Conservation (phyloP, 2,888 invertebrate species). For the Hyles lineata region DNA sequence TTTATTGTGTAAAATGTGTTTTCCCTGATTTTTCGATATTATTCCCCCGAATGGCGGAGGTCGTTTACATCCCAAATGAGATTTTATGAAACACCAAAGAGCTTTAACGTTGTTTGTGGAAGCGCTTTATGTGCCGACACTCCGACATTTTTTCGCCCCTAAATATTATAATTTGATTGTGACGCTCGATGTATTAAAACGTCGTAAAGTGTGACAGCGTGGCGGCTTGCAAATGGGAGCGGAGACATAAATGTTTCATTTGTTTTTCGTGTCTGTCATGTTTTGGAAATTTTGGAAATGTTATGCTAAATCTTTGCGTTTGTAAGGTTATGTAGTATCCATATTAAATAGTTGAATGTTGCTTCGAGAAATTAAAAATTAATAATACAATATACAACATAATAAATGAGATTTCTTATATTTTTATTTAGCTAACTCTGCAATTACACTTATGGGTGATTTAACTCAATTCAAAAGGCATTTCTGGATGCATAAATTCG, state of each 20-base stretch:
- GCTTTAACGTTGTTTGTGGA: slow-evolving; percentile 40
- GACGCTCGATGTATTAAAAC: slow-evolving; percentile 23
- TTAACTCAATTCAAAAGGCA: no score
- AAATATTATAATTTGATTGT: slow-evolving; percentile 25
- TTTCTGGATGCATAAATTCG: no score
- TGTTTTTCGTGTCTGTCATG: background rate
- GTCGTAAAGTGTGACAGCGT: slow-evolving; percentile 10
- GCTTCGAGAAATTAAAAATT: no score
- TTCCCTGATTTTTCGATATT: slow-evolving; percentile 18
- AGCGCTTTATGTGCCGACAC: slow-evolving; percentile 32
- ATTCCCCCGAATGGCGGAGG: slow-evolving; percentile 25
- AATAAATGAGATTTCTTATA: no score
- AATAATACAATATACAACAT: no score
- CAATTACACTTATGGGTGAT: no score
- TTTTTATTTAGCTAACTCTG: no score
- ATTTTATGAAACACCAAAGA: slow-evolving; percentile 38
- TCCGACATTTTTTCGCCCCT: slow-evolving; percentile 12
- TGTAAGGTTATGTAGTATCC: no score
- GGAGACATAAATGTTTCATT: slow-evolving; percentile 15
- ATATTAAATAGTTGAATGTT: no score
- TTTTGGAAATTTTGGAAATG: background rate
- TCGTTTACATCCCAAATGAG: slow-evolving; percentile 39
- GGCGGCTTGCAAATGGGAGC: background rate
- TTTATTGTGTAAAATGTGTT: background rate
- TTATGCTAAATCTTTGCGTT: background rate